Evolutionary conservation across 1,140 invertebrate species (phyloP), one percentile per base, ranked within the genome.

Genomic region (Archivesica marissinica): DNA sequence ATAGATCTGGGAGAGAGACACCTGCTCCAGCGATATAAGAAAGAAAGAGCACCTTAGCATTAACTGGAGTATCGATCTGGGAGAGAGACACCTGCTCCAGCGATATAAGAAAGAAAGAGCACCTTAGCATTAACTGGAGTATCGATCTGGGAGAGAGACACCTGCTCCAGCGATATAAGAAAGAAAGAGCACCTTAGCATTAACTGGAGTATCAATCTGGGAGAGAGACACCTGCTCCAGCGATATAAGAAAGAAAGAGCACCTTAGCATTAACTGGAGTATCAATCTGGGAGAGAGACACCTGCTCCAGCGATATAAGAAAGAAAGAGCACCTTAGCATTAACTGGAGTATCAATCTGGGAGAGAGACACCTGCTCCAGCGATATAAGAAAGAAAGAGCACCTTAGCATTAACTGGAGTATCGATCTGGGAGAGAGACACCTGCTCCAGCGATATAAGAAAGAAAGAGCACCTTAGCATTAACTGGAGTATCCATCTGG

Each of bases 41-140:
- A n/a, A n/a, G n/a, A n/a, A n/a, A n/a, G n/a, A n/a, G n/a, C n/a
- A 84, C 86, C n/a, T 81, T 85, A 9, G 72, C 90, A 54, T 92
- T 93, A 54, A 91, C 89, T 28, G 94, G 93, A 56, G 93, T 94
- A 17, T 91, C 89, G 33, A 84, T 82, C 83, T 89, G 93, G 33
- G 90, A 91, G 15, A 90, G 87, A 17, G 89, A 88, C 6, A 93
- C 64, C 50, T 92, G 88, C 95, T 98, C 97, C n/a, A n/a, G n/a
- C n/a, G n/a, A n/a, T n/a, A n/a, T n/a, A n/a, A n/a, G n/a, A n/a
- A n/a, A n/a, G n/a, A n/a, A n/a, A n/a, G n/a, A n/a, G n/a, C n/a
- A 84, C 86, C n/a, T 81, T 85, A 9, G 72, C 90, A 54, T 92
- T 93, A 54, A 91, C 89, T 28, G 94, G 93, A 56, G 93, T 94